Base-by-base conservation (phyloP, 2,888 invertebrate species). In the Acanthosepion esculentum region DNA sequence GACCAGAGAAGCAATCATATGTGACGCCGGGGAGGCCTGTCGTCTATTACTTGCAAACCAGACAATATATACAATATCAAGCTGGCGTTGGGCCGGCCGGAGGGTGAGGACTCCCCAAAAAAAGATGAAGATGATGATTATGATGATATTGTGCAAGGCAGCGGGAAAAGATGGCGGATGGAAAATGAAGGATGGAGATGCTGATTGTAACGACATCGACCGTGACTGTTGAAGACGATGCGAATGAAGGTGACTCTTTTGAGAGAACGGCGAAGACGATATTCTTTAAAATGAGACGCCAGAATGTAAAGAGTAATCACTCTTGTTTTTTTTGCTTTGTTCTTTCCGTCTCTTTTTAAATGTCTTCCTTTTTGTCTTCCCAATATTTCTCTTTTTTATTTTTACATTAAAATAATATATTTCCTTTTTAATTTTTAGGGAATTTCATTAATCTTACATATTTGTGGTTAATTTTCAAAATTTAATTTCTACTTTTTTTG, bases 21-120 rank as follows among this genome's bases (percentile, higher is more conserved):
- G 78, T 78, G 78, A 78, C 78, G 78, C n/a, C n/a, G 78, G 78
- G 78, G 78, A 78, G 78, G 78, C 78, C 78, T 78, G 78, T 78
- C 78, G 78, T 78, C 78, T 78, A 78, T 78, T 78, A 8, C 78
- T 78, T 78, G n/a, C 78, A 78, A 78, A 15, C 78, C 78, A 78
- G 78, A 78, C 78, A 78, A 78, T 78, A 78, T 78, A 78, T 78
- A 78, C 78, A 78, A 78, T 78, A 78, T 78, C 78, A n/a, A 78
- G 78, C 78, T n/a, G n/a, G 78, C n/a, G 78, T 12, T 78, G n/a
- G 78, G n/a, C 4, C n/a, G 78, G 78, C 78, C 12, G n/a, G 78
- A 15, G n/a, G 1, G 18, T 78, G n/a, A 78, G n/a, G 78, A 33
- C 1, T 41, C 41, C 78, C 7, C n/a, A n/a, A n/a, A n/a, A n/a